These are phyloP conservation scores for Pteruthius melanotis DNA, from an alignment of 2,113 vertebrate species.

Conservation along the genomic window DNA sequence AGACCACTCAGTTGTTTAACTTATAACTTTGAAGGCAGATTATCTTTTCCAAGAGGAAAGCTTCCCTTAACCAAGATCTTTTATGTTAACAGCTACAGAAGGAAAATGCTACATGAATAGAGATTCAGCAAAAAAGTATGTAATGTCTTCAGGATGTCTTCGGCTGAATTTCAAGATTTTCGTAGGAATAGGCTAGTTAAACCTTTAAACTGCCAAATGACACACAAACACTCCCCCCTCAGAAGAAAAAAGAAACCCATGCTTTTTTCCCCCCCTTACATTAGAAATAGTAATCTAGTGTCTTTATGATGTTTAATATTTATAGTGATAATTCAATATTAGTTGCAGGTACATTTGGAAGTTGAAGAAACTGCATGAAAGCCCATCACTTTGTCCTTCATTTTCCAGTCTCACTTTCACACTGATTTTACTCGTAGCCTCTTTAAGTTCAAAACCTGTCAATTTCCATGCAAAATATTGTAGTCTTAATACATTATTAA, in stretches of 20 bases:
- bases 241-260: neutral
- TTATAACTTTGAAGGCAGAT: constrained; percentile 51
- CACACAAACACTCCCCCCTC: accelerated
- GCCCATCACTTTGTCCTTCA: neutral
- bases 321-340: neutral
- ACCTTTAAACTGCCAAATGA: neutral
- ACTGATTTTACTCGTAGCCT: neutral
- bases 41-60: constrained; percentile 22
- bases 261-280: accelerated
- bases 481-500: neutral
- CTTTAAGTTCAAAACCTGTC: neutral
- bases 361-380: neutral
- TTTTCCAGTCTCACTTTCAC: neutral
- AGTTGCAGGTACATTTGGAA: neutral
- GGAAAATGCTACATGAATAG: neutral
- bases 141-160: neutral
- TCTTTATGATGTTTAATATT: neutral
- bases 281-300: neutral
- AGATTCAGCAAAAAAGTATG: neutral
- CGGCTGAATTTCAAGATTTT: neutral
- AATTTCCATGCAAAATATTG: neutral
- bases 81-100: constrained; percentile 1
- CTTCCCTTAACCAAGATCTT: neutral
- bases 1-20: constrained; percentile 27
- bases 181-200: neutral